phyloP scores from a whole-genome alignment of 92 coral and sea anemone genomes.

The Paramuricea clavata region DNA sequence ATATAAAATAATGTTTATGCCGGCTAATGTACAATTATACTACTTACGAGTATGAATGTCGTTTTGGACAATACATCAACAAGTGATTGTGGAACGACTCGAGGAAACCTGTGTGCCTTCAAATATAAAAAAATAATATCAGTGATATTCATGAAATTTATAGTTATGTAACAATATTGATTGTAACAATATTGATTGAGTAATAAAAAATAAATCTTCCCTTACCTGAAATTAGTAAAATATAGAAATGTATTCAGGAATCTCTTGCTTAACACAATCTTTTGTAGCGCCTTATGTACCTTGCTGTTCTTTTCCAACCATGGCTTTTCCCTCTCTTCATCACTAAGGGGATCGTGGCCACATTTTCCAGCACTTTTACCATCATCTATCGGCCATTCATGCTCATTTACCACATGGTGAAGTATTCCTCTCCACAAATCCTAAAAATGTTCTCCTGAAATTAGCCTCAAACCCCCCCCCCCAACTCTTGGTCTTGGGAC shows the following conservation, averaged over 20 bases:
- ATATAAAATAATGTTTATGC: not conserved
- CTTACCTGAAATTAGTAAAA: conserved; percentile 14
- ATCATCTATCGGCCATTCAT: conserved; percentile 19
- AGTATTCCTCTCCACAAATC: conserved; percentile 28
- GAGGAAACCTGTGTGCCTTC: conserved; percentile 34
- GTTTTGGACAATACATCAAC: conserved; percentile 33
- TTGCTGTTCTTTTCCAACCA: not conserved
- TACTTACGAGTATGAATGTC: conserved; percentile 34
- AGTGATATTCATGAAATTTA: not conserved
- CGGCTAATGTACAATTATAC: not conserved
- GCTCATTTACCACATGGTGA: conserved; percentile 37
- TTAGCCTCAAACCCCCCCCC: not conserved
- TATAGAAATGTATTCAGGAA: conserved; percentile 22
- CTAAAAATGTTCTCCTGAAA: not conserved
- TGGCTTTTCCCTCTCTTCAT: conserved; percentile 19
- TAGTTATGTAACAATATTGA: not conserved
- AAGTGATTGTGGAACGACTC: conserved; percentile 31
- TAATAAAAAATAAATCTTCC: not conserved
- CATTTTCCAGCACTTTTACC: conserved; percentile 7
- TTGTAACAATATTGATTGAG: too few relatives aligned
- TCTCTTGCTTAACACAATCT: conserved; percentile 15
- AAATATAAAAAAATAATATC: not conserved
- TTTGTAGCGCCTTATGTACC: conserved; percentile 20
- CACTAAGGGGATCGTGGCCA: conserved; percentile 3
- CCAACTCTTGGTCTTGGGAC: too few relatives aligned